Base-by-base conservation (phyloP, 37 sponge, comb jelly and placozoan species). In the Aphrocallistes beatrix region DNA sequence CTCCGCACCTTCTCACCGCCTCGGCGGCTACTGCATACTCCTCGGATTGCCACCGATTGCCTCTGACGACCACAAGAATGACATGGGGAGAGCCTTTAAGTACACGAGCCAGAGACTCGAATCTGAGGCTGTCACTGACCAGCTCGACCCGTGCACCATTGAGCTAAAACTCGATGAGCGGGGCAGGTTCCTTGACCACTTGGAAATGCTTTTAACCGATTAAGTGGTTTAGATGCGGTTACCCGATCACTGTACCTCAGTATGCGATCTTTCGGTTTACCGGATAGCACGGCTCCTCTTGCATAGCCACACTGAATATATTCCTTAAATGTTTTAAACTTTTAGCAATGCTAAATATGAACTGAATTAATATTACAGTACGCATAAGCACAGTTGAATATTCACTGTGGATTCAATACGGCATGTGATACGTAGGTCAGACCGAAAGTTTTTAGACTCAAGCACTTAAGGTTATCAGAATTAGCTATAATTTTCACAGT, bases 301-400 rank as follows among this genome's bases (percentile, higher is more conserved):
- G n/a, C n/a, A n/a, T n/a, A n/a, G n/a, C n/a, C n/a, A n/a, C n/a
- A n/a, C n/a, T n/a, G n/a, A n/a, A n/a, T n/a, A n/a, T n/a, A n/a
- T n/a, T n/a, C n/a, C n/a, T n/a, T n/a, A n/a, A n/a, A n/a, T n/a
- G n/a, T n/a, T n/a, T n/a, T n/a, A n/a, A n/a, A n/a, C n/a, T 60
- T 60, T 60, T 60, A 60, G 75, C 75, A 19, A 3, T 60, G 75
- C 75, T 60, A 19, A 60, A 60, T 60, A 60, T 28, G 75, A 60
- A 60, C 75, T 60, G 75, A 6, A 19, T 60, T 13, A 19, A 13
- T 30, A 47, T 47, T 47, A 47, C 13, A 17, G 13, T 21, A 47
- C 17, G n/a, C n/a, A n/a, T n/a, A n/a, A n/a, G n/a, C n/a, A n/a
- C n/a, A n/a, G n/a, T n/a, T n/a, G n/a, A n/a, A n/a, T n/a, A n/a